Conservation (phyloP, 1,140 invertebrate genomes). For the Thalassaphorura encarpata region DNA sequence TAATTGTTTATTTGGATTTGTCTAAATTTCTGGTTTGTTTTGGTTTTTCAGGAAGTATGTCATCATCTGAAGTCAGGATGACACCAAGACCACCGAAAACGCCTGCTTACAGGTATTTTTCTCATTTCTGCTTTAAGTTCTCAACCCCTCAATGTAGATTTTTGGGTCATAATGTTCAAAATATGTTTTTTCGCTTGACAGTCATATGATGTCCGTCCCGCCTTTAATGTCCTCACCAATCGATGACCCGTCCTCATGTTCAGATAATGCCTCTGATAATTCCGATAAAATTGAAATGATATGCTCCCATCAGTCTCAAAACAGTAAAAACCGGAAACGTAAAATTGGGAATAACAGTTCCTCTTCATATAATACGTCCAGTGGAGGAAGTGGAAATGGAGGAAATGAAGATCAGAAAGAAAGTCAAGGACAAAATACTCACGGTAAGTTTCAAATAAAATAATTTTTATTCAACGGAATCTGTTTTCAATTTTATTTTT, state of each 20-base stretch:
- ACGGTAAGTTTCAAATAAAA: background rate
- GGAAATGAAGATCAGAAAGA: constrained; percentile 1
- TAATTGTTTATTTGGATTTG: too few species aligned
- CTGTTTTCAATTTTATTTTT: background rate
- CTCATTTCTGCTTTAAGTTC: background rate
- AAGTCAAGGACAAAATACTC: background rate
- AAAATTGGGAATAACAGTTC: constrained; percentile 17
- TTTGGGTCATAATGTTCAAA: background rate
- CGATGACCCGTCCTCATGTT: constrained; percentile 32
- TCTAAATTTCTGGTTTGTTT: background rate
- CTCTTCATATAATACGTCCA: background rate
- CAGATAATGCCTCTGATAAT: constrained; percentile 33
- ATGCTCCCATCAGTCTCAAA: constrained; percentile 17
- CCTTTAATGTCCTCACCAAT: constrained; percentile 21
- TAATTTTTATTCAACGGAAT: background rate
- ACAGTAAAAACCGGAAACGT: constrained; percentile 23
- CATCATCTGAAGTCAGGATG: constrained; percentile 36
- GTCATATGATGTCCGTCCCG: constrained; percentile 7
- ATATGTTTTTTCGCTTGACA: background rate
- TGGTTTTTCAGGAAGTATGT: constrained; percentile 31
- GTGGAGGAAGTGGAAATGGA: background rate
- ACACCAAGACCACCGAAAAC: constrained; percentile 32
- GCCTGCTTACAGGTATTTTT: constrained; percentile 30
- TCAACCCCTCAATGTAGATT: background rate
- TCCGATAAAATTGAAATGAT: constrained; percentile 31